Base-by-base conservation (phyloP, 1,140 invertebrate species). In the Drosophila equinoxialis region DNA sequence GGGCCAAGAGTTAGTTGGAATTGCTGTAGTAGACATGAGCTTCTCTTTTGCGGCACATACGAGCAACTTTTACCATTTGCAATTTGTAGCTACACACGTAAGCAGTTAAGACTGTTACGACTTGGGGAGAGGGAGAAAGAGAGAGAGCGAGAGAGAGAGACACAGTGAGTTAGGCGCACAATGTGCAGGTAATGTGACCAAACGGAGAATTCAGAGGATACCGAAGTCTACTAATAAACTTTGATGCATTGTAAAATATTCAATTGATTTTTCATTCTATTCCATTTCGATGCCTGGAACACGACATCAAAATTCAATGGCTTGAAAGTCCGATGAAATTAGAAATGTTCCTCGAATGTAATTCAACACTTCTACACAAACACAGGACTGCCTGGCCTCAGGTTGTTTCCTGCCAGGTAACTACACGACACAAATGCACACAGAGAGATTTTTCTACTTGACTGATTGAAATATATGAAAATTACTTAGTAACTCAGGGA, bases 71-170 rank as follows among this genome's bases (percentile, higher is more conserved):
- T 83, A 69, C 65, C 54, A 64, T 55, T 71, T 66, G 65, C 75
- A 73, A 81, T 86, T 87, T 77, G 79, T 59, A 74, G 71, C 45
- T 65, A 79, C 79, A 68, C 75, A 86, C 75, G 75, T 82, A 76
- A 79, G 75, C 82, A 73, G 83, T 74, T 82, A 77, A 69, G 59
- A 74, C 77, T 77, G 69, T 55, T 35, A 69, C 51, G 48, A 61
- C 78, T 51, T 51, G 45, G 45, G 10, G 17, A 14, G 41, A 13
- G 41, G 23, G 20, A 23, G 20, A 20, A 20, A 20, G 20, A 41
- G 14, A 14, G 6, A 17, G 42, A 30, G 14, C 4, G 39, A 13
- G 39, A 41, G 8, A 17, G 7, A 30, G 30, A 30, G 30, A 30
- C 30, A 6, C 5, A 30, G 30, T 30, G 30, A 6, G 30, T 30